These are phyloP conservation scores for Donacobius atricapilla DNA, from an alignment of 2,113 vertebrate genomes.

Conservation along the genomic window DNA sequence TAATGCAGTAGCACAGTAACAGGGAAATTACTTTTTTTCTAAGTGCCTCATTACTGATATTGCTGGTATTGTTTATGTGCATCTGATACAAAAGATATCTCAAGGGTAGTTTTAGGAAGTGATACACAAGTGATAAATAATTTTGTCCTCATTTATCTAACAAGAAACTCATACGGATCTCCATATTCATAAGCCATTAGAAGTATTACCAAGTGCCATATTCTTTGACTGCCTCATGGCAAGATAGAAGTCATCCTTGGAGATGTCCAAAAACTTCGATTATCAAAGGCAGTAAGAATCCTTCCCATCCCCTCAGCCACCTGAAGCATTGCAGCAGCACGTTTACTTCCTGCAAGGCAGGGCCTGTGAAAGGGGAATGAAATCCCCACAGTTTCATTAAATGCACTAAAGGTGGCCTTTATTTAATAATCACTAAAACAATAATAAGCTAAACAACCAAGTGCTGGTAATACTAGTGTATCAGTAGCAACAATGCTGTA, in stretches of 20 bases:
- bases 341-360: background rate
- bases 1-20: background rate
- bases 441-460: background rate
- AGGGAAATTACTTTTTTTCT: background rate
- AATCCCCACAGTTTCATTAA: background rate
- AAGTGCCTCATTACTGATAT: slow-evolving; percentile 31
- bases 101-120: background rate
- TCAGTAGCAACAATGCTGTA: background rate
- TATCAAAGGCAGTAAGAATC: background rate
- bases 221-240: background rate
- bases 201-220: background rate
- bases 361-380: background rate
- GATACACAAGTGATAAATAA: background rate
- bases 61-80: background rate
- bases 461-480: background rate
- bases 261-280: background rate
- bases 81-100: background rate
- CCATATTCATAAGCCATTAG: slow-evolving; percentile 3
- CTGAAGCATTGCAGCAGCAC: background rate
- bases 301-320: background rate
- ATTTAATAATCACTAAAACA: background rate
- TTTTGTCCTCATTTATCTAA: background rate
- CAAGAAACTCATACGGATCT: background rate
- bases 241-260: background rate
- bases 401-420: rapidly evolving